Evolutionary conservation across 2,113 vertebrate species (phyloP).

Genomic region (Hemiscyllium ocellatum): DNA sequence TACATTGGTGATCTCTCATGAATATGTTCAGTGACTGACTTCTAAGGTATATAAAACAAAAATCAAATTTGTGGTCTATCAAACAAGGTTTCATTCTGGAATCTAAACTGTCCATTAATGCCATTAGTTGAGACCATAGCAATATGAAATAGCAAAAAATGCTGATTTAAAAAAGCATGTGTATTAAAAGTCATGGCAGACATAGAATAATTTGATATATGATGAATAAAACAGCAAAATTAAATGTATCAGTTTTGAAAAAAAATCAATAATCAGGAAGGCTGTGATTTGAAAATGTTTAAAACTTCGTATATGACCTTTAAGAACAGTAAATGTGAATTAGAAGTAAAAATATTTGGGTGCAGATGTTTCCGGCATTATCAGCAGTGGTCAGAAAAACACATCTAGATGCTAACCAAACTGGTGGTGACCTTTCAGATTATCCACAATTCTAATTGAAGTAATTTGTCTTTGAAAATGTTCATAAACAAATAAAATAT

Average conservation of each 20-base stretch:
- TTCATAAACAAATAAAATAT: background rate
- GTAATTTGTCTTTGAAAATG: background rate
- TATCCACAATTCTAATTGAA: background rate
- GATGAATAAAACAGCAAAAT: background rate
- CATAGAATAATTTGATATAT: background rate
- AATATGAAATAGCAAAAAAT: too few relatives aligned
- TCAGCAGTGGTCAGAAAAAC: background rate
- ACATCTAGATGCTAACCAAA: background rate
- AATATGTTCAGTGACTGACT: too few relatives aligned
- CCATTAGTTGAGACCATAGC: too few relatives aligned
- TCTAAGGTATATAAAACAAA: too few relatives aligned
- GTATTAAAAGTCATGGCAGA: background rate
- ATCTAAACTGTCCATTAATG: too few relatives aligned
- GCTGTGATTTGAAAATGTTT: background rate
- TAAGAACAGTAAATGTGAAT: background rate
- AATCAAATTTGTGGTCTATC: too few relatives aligned
- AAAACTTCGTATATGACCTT: conserved; percentile 11
- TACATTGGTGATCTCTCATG: too few relatives aligned
- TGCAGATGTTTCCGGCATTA: background rate
- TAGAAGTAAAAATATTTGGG: background rate
- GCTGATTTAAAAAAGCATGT: background rate
- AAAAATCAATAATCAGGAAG: background rate
- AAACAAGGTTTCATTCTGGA: too few relatives aligned
- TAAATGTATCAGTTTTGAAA: background rate
- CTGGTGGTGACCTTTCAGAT: conserved; percentile 6